Evolutionary conservation across 2,113 vertebrate genomes (phyloP).

Genomic region (Phalacrocorax aristotelis): DNA sequence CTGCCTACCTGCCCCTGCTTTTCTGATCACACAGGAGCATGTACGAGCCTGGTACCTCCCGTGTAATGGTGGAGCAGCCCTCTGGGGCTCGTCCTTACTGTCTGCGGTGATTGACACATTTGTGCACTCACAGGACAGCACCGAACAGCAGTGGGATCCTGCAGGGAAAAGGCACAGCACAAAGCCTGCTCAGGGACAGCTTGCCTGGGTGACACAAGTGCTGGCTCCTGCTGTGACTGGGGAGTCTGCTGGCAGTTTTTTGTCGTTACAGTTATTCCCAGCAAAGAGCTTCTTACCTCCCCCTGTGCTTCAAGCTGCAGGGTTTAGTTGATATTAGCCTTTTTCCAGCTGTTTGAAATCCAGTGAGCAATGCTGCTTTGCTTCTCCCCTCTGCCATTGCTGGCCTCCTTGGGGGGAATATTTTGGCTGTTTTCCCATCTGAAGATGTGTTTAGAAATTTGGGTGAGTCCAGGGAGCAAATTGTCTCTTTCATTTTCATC

Average conservation of each 20-base stretch:
- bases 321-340: conserved; percentile 6
- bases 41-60: neutral
- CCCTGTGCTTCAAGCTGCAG: neutral
- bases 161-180: neutral
- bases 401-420: neutral
- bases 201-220: neutral
- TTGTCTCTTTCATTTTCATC: neutral
- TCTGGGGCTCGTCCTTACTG: neutral
- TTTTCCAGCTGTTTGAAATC: neutral
- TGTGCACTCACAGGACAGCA: rapidly evolving
- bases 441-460: neutral
- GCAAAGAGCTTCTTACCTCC: neutral
- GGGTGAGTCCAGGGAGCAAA: neutral
- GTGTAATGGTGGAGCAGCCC: neutral
- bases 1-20: neutral
- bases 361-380: neutral
- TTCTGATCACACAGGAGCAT: neutral
- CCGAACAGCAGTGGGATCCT: neutral
- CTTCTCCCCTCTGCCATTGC: neutral
- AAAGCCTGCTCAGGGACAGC: neutral
- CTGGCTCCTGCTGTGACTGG: neutral
- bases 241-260: neutral
- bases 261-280: neutral
- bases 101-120: neutral
- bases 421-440: neutral